Percentiles rank a stretch among this genome's conserved stretches.
phyloP scores from a whole-genome alignment of 2,888 invertebrate species.

The Philereme vetulata region DNA sequence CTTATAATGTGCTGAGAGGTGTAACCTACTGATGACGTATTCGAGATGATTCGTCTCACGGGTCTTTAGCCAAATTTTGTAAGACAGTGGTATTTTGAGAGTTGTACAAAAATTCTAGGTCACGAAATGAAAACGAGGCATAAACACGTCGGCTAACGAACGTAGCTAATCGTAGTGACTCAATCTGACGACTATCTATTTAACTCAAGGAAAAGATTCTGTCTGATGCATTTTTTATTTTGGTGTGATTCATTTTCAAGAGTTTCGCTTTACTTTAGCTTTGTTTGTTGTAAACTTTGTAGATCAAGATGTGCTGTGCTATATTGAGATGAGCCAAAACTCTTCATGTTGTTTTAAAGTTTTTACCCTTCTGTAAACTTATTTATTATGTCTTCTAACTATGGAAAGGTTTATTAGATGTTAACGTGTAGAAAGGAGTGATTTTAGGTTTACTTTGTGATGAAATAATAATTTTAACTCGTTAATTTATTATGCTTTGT shows the following conservation, averaged over 20 bases:
- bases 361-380: too few relatives aligned
- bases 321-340: not conserved
- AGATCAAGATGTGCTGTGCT: not conserved
- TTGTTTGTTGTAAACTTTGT: not conserved
- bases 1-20: conserved; percentile 24
- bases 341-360: too few relatives aligned
- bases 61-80: conserved; percentile 9
- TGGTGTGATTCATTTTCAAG: not conserved
- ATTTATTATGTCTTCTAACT: too few relatives aligned
- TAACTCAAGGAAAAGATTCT: conserved; percentile 1
- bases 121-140: conserved; percentile 20
- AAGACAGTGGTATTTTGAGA: conserved; percentile 8
- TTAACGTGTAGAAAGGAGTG: too few relatives aligned
- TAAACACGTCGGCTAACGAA: conserved; percentile 13
- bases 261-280: not conserved
- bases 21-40: conserved; percentile 32
- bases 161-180: conserved; percentile 11
- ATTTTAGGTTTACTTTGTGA: too few relatives aligned
- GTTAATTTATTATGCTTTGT: too few relatives aligned
- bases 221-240: not conserved
- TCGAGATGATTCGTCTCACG: conserved; percentile 13
- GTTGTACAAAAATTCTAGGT: conserved; percentile 27
- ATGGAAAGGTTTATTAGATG: too few relatives aligned
- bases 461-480: too few relatives aligned
- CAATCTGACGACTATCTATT: conserved; percentile 1